Evolutionary conservation across 1,140 invertebrate species (phyloP).

Genomic region (Druon quercuslanigerum): DNA sequence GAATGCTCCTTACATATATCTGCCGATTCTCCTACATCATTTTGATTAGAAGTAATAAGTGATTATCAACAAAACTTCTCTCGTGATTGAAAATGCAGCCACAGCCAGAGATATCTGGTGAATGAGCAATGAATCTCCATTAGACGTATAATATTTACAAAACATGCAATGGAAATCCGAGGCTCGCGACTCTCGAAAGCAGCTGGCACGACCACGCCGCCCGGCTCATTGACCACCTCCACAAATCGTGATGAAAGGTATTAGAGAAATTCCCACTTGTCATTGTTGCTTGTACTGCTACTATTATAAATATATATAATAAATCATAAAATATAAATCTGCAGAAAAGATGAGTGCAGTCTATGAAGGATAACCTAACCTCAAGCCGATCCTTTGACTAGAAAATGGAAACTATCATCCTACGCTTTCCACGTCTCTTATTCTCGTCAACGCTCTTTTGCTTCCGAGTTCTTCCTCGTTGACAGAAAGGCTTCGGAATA

Average conservation of each 20-base stretch:
- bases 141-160: too few relatives aligned
- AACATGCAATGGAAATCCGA: too few relatives aligned
- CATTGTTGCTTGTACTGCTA: constrained; percentile 47
- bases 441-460: constrained; percentile 30
- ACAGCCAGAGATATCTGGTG: too few relatives aligned
- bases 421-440: constrained; percentile 30
- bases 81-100: too few relatives aligned
- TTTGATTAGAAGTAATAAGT: too few relatives aligned
- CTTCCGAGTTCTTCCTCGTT: constrained; percentile 33
- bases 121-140: too few relatives aligned
- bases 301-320: neutral
- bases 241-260: constrained; percentile 11
- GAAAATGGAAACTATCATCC: constrained; percentile 32
- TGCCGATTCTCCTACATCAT: too few relatives aligned
- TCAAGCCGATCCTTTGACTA: constrained; percentile 31
- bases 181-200: too few relatives aligned
- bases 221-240: neutral
- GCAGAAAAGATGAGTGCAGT: constrained; percentile 41
- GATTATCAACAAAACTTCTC: too few relatives aligned
- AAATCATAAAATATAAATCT: constrained; percentile 49
- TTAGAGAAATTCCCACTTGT: constrained; percentile 6
- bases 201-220: neutral
- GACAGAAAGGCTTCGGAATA: constrained; percentile 27
- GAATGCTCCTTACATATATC: too few relatives aligned
- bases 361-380: constrained; percentile 56